A percentile compares a stretch with the other conserved stretches of the same genome.
Conservation (phyloP, 2,113 vertebrate species). For the Aegotheles bennettii region DNA sequence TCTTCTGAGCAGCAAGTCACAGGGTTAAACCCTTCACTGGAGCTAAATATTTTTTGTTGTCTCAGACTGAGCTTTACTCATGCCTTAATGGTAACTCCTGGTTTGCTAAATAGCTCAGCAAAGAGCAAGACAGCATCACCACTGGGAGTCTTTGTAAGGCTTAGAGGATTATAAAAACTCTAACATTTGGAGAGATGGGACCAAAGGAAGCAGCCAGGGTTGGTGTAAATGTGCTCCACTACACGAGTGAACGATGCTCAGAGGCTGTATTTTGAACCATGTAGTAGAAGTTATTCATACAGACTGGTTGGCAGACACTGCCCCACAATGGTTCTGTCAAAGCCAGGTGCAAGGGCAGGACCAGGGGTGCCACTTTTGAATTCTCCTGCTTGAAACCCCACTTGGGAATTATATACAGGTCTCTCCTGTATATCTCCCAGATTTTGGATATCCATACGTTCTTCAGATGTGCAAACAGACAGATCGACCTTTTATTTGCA, state of each 20-base stretch:
- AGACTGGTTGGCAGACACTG: background rate
- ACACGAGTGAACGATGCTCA: background rate
- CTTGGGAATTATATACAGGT: background rate
- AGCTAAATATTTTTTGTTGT: background rate
- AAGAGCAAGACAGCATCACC: background rate
- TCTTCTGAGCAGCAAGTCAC: background rate
- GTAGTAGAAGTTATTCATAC: accelerated
- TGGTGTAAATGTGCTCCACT: background rate
- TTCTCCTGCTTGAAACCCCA: background rate
- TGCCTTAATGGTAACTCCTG: background rate
- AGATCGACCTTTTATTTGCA: background rate
- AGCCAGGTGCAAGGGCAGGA: background rate
- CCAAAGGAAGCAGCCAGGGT: background rate
- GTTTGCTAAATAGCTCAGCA: background rate
- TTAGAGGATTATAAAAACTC: background rate
- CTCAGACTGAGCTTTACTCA: background rate
- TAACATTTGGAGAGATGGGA: background rate
- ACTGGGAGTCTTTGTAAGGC: background rate
- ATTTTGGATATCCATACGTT: background rate
- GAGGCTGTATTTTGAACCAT: no score
- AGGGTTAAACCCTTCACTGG: background rate
- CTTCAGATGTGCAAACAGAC: background rate
- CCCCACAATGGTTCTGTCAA: background rate
- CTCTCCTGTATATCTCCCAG: background rate
- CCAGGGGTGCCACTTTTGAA: background rate